phyloP scores from a whole-genome alignment of 1,140 invertebrate genomes.

The Asbolus verrucosus region DNA sequence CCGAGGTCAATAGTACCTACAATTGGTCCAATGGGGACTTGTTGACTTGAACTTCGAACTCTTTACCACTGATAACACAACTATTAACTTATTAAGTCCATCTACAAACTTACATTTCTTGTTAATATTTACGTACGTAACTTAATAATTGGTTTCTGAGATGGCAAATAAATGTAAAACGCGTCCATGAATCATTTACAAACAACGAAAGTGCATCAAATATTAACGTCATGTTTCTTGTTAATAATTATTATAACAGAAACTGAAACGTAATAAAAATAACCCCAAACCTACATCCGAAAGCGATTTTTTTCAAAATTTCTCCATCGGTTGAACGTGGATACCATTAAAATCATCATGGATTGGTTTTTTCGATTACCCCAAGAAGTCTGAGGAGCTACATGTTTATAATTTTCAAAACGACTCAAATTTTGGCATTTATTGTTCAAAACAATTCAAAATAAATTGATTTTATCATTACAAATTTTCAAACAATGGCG shows the following conservation, averaged over 20 bases:
- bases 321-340: background rate
- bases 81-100: constrained; percentile 34
- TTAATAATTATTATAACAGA: constrained; percentile 3
- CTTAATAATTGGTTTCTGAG: no score
- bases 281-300: background rate
- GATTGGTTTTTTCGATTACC: background rate
- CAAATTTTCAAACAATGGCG: no score
- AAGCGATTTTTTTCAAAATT: background rate
- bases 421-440: background rate
- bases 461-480: no score
- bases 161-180: no score
- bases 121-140: no score
- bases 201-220: constrained; percentile 18
- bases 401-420: background rate
- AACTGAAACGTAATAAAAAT: constrained; percentile 17
- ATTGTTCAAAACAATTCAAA: no score
- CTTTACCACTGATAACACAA: constrained; percentile 17
- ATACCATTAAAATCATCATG: background rate
- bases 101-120: constrained; percentile 12
- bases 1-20: constrained; percentile 11
- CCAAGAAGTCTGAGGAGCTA: constrained; percentile 14
- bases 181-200: no score
- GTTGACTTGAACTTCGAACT: constrained; percentile 38
- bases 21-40: constrained; percentile 1
- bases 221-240: constrained; percentile 1